phyloP scores from a whole-genome alignment of 2,888 invertebrate species.

The Conomelus anceps region DNA sequence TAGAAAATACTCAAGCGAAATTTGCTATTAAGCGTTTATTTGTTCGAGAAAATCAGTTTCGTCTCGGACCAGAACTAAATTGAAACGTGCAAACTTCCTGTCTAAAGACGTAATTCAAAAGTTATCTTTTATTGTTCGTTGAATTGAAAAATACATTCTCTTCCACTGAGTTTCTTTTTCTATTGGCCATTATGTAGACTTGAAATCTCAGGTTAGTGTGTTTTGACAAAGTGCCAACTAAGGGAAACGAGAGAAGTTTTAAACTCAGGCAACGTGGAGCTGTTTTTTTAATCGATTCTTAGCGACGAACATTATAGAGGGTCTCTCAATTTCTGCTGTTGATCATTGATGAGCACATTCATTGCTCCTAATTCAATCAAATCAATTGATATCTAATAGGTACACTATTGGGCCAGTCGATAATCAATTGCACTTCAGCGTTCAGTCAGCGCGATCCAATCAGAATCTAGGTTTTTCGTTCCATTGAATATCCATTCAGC shows the following conservation, averaged over 20 bases:
- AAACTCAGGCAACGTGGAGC: not conserved
- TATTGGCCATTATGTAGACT: not conserved
- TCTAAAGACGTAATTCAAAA: not conserved
- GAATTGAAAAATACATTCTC: not conserved
- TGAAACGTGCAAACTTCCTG: not conserved
- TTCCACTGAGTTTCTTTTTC: not conserved
- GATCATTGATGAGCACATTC: not conserved
- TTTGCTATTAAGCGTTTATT: no score
- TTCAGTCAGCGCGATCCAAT: not conserved
- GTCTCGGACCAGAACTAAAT: no score
- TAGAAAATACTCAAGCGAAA: no score
- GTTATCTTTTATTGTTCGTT: not conserved
- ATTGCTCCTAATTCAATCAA: not conserved
- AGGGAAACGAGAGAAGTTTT: not conserved
- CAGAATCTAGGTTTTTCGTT: not conserved
- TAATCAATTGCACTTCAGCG: not conserved
- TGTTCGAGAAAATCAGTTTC: no score
- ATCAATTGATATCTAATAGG: not conserved
- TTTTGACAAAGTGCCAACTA: not conserved
- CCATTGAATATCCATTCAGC: not conserved
- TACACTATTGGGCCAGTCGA: not conserved
- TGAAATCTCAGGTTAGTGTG: not conserved
- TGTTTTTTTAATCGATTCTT: not conserved
- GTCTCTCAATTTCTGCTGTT: not conserved
- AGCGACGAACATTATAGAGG: not conserved